A percentile compares a stretch with the other conserved stretches of the same genome.
Evolutionary conservation across 2,113 vertebrate species (phyloP).

Genomic region (Prinia subflava): DNA sequence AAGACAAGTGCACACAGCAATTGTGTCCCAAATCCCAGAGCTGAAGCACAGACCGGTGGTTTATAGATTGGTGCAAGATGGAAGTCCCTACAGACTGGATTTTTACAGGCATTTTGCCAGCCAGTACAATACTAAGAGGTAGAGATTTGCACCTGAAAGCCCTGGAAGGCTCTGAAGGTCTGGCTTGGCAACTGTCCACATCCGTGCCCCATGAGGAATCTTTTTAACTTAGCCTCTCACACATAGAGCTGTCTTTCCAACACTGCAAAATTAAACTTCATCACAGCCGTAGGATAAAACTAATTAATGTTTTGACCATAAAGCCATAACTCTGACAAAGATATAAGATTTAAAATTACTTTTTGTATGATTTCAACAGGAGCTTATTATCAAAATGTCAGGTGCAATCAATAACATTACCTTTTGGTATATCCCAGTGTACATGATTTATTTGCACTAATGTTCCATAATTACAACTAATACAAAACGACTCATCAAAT

Average conservation of each 20-base stretch:
- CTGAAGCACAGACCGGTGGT: not conserved
- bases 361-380: slow-evolving; percentile 1
- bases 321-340: slow-evolving; percentile 11
- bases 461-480: slow-evolving; percentile 19
- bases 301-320: not conserved
- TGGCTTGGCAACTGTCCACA: not conserved
- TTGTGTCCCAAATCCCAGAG: not conserved
- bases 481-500: slow-evolving; percentile 32
- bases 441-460: slow-evolving; percentile 9
- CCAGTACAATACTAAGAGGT: not conserved
- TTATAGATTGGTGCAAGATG: not conserved
- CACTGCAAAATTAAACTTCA: not conserved
- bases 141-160: not conserved
- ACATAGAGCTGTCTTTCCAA: not conserved
- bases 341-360: slow-evolving; percentile 20
- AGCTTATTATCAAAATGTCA: slow-evolving; percentile 39
- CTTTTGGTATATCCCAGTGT: not conserved
- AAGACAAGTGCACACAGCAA: not conserved
- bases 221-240: not conserved
- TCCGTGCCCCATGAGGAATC: not conserved
- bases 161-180: not conserved
- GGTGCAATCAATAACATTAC: slow-evolving; percentile 30
- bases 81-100: not conserved
- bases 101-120: not conserved
- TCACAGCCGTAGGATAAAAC: not conserved